phyloP scores from a whole-genome alignment of 2,797 vertebrate species.

The Falco peregrinus region DNA sequence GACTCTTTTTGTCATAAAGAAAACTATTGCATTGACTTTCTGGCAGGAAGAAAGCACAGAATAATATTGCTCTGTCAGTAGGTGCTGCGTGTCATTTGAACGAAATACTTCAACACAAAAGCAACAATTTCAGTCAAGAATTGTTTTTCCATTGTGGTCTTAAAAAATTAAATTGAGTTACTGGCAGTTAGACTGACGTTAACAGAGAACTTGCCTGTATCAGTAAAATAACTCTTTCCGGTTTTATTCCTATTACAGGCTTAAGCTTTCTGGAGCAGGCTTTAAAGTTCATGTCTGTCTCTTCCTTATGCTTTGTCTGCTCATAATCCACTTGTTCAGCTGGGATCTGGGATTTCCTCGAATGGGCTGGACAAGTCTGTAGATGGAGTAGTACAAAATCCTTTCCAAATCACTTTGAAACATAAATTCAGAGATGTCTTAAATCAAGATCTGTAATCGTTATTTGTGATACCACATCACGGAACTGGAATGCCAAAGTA shows the following conservation, averaged over 20 bases:
- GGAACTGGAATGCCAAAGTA: not conserved
- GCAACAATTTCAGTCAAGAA: not conserved
- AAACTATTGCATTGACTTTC: not conserved
- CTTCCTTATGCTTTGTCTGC: conserved; percentile 20
- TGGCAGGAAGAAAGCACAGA: not conserved
- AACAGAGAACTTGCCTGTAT: not conserved
- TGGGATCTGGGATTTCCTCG: conserved; percentile 30
- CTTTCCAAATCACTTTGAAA: not conserved
- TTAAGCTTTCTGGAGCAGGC: conserved; percentile 7
- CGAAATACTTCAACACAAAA: not conserved
- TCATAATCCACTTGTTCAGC: not conserved
- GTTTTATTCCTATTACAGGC: not conserved
- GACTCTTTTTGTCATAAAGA: not conserved
- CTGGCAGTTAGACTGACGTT: not conserved
- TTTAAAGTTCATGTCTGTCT: conserved; percentile 10
- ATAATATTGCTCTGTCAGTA: not conserved
- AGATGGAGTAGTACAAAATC: not conserved
- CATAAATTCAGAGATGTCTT: not conserved
- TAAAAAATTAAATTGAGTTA: not conserved
- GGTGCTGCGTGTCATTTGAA: not conserved
- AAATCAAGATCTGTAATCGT: not conserved
- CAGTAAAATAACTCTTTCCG: not conserved
- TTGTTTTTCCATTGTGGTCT: not conserved
- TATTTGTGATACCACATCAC: not conserved
- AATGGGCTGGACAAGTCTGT: not conserved